Base-by-base conservation (phyloP, 2,797 vertebrate species). In the Sebastes steindachneri region DNA sequence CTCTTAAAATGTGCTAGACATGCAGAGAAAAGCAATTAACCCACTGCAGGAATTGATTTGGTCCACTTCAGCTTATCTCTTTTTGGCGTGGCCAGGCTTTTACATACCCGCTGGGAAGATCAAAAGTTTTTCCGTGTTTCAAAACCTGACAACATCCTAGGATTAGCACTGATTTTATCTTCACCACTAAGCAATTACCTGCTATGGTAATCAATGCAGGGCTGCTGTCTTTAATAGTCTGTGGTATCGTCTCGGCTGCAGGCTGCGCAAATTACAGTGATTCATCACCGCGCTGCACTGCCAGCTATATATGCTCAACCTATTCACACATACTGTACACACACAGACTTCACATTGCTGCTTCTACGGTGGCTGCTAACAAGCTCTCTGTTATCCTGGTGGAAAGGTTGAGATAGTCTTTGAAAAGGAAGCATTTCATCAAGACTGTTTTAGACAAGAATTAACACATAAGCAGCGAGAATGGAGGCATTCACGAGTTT, bases 1-100 rank as follows among this genome's bases (percentile, higher is more conserved):
- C 77, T 79, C 80, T 82, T 73, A 79, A 86, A 91, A 90, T 88
- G 83, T 88, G 91, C 88, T 73, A 87, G 79, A 88, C 81, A 90
- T 91, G 91, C 88, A 86, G 65, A 81, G 89, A 88, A 92, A 91
- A 92, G 89, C 89, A 92, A 93, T 94, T 93, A 93, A 92, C 90
- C 88, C 89, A 87, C 82, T 83, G 85, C 89, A 72, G 68, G 69
- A 92, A 93, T 93, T 93, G 93, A 94, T 92, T 93, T 75, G 70
- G 83, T 88, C 90, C 86, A 90, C 87, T 90, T 75, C 73, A 57
- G 90, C 91, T 90, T 92, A 94, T 93, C 88, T 93, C 51, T 79
- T 65, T 66, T 82, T 91, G 87, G 85, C 80, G 62, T 83, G 79
- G 85, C 81, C 77, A 63, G 60, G 85, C 75, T 87, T 89, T 88